Percentiles rank a stretch among this genome's conserved stretches.
Conservation (phyloP, 2,888 invertebrate species). For the Molanna angustata region DNA sequence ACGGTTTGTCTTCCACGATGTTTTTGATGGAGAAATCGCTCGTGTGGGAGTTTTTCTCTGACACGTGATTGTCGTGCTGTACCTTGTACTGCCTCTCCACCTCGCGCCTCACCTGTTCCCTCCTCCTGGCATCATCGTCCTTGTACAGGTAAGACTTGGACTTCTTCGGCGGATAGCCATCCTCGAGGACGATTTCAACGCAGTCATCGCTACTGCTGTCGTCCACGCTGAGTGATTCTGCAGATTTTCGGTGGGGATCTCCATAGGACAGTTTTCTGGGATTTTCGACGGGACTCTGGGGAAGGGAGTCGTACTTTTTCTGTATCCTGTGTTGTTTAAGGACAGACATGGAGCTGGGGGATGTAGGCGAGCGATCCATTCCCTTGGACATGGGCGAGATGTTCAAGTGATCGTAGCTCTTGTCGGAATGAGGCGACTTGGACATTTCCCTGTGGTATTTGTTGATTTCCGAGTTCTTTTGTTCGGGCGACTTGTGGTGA, state of each 20-base stretch:
- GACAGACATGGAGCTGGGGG: constrained; percentile 1
- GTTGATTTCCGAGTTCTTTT: constrained; percentile 6
- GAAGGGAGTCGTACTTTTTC: constrained; percentile 14
- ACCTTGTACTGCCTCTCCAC: constrained; percentile 19
- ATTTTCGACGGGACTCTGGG: background rate
- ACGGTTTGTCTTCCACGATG: constrained; percentile 20
- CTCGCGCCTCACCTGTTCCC: constrained; percentile 14
- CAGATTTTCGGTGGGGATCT: background rate
- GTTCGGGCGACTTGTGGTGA: constrained; percentile 9
- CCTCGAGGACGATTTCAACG: constrained; percentile 44
- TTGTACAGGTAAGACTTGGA: constrained; percentile 18
- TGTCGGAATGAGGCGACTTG: constrained; percentile 18
- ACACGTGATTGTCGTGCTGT: background rate
- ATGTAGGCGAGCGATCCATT: constrained; percentile 4
- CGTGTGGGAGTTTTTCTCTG: constrained; percentile 4
- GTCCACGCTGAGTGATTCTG: constrained; percentile 41
- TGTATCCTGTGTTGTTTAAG: constrained; percentile 23
- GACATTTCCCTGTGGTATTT: constrained; percentile 18
- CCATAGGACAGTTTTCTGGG: constrained; percentile 7
- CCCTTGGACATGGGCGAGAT: constrained; percentile 5
- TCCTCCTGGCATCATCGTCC: constrained; percentile 13
- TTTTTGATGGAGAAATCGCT: constrained; percentile 20
- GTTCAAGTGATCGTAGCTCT: constrained; percentile 1
- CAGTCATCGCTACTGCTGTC: constrained; percentile 50
- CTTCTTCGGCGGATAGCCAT: constrained; percentile 10